phyloP scores from a whole-genome alignment of 1,140 invertebrate genomes.

The Pygmarrhopalites habei region DNA sequence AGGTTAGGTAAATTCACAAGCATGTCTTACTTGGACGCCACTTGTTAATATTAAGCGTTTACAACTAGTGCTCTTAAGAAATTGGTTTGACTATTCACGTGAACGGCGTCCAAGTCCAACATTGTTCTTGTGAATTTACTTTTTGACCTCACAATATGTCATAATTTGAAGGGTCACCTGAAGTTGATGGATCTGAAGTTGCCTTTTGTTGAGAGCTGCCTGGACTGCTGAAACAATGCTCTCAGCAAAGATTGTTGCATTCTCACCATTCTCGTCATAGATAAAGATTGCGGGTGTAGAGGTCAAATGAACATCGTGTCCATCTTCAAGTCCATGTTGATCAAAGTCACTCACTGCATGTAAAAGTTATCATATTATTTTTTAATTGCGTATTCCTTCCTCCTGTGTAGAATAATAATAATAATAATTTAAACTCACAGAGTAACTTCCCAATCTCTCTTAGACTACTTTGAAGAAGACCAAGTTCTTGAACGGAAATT shows the following conservation, averaged over 20 bases:
- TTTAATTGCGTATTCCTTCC: no score
- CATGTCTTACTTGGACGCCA: no score
- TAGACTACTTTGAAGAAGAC: constrained; percentile 69
- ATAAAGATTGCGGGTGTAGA: constrained; percentile 46
- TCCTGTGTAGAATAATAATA: no score
- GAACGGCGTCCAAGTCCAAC: no score
- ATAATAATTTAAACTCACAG: no score
- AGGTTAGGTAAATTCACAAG: no score
- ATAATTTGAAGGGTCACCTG: constrained; percentile 59
- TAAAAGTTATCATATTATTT: no score
- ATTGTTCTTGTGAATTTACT: no score
- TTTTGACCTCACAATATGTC: no score
- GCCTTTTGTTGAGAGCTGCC: constrained; percentile 82
- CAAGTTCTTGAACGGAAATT: constrained; percentile 54
- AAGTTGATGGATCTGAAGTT: constrained; percentile 75
- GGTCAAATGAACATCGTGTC: constrained; percentile 57
- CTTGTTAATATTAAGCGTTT: no score
- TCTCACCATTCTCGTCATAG: constrained; percentile 59
- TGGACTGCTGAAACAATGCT: constrained; percentile 87
- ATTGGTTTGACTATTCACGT: no score
- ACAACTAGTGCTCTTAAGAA: no score
- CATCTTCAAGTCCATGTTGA: constrained; percentile 31
- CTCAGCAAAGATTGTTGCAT: constrained; percentile 68
- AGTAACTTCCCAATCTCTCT: constrained; percentile 60
- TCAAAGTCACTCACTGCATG: constrained; percentile 38